Base-by-base conservation (phyloP, 1,140 invertebrate genomes). In the Drosophila nigromelanica region DNA sequence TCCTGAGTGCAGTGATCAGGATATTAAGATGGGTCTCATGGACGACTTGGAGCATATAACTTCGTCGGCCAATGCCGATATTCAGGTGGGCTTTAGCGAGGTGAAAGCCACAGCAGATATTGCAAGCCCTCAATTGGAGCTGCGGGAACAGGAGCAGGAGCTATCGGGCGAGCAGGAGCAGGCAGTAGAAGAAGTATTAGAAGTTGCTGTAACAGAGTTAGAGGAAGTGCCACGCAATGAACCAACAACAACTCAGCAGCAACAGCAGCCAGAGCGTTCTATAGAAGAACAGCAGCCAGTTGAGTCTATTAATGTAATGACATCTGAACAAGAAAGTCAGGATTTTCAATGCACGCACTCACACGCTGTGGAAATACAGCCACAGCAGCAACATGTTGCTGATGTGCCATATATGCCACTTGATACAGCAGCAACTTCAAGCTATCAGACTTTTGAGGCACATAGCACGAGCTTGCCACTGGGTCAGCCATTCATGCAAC, bases 401-500 rank as follows among this genome's bases (percentile, higher is more conserved):
- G 24, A 40, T 24, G 27, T 21, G 14, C 10, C 24, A 0, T 24
- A 2, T 37, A 15, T 33, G 12, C 4, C 42, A 11, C 5, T 39
- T 14, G 40, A 39, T 2, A 11, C 18, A 33, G 21, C 15, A 39
- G 10, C 43, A 37, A 59, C 35, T 24, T 14, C 18, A 30, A 27
- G n/a, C 8, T 24, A 8, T 8, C 21, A 5, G 4, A 4, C 52
- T 0, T 4, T 35, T 15, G 51, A 64, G 14, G 14, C 61, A 5
- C 67, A 54, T n/a, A 7, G 18, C 10, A 5, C 18, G 2, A 33
- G 39, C 14, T 30, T 47, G 40, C 4, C 51, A 18, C 37, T 71
- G 3, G 59, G 45, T 8, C 64, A 63, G 18, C 76, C 59, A 15
- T 18, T 66, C 12, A 54, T 59, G 8, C 77, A 80, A 33, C 73